A percentile compares a stretch with the other conserved stretches of the same genome.
These are phyloP conservation scores for Pelobates cultripes DNA, from an alignment of 2,797 vertebrate species.

Conservation along the genomic window DNA sequence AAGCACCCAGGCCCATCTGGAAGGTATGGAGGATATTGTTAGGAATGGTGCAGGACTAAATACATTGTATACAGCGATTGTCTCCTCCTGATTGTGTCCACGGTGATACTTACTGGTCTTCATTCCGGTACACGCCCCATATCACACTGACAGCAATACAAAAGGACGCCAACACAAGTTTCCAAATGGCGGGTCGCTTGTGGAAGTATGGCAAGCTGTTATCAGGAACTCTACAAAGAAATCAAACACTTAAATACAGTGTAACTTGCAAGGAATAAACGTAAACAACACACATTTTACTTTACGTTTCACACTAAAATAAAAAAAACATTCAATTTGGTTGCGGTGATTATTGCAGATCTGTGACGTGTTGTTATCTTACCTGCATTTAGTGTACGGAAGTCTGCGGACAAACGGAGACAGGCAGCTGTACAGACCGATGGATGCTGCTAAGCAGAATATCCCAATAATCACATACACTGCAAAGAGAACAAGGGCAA, in stretches of 20 bases:
- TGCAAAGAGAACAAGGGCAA: conserved; percentile 57
- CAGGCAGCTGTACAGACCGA: conserved; percentile 93
- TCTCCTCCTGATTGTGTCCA: background rate
- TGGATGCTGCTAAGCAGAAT: conserved; percentile 92
- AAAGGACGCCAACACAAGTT: conserved; percentile 82
- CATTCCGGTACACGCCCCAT: conserved; percentile 92
- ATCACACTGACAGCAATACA: conserved; percentile 84
- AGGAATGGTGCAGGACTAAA: background rate
- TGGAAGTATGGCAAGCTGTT: conserved; percentile 91
- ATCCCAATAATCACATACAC: conserved; percentile 92
- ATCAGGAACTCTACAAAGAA: conserved; percentile 80
- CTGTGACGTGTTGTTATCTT: conserved; percentile 29
- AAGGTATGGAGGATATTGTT: conserved; percentile 36
- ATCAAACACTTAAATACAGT: background rate
- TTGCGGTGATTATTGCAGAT: background rate
- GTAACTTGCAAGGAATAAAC: background rate
- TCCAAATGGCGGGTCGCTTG: conserved; percentile 87
- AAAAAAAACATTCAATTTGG: background rate
- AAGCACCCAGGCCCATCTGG: conserved; percentile 95
- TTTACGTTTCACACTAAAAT: too few species aligned
- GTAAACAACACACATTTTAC: too few species aligned
- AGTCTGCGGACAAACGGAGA: conserved; percentile 87
- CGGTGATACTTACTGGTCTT: conserved; percentile 87
- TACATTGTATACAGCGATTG: too few species aligned
- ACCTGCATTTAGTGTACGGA: conserved; percentile 91